Percentiles rank a stretch among this genome's conserved stretches.
These are phyloP conservation scores for Phycodurus eques DNA, from an alignment of 2,113 vertebrate genomes.

Conservation along the genomic window DNA sequence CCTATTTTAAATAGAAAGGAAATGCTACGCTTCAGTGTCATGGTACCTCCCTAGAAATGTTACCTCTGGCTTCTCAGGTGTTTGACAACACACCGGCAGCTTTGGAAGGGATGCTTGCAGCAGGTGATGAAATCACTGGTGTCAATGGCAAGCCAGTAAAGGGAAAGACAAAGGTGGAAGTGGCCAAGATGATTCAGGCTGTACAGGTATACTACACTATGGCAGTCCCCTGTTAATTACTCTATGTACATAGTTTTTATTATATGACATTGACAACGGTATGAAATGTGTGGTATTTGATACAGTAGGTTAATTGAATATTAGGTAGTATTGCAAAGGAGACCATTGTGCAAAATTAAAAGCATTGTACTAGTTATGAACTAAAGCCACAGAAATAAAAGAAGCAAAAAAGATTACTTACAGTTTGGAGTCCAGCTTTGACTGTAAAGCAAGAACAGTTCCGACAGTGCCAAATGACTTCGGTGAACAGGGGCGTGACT, in stretches of 20 bases:
- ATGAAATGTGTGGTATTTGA: background rate
- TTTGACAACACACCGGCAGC: conserved; percentile 96
- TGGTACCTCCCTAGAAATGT: background rate
- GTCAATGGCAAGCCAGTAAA: conserved; percentile 94
- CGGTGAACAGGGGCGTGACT: background rate
- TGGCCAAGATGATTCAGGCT: conserved; percentile 98
- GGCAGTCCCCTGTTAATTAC: background rate
- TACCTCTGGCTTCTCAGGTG: conserved; percentile 71
- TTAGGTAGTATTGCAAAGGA: background rate
- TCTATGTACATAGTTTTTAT: background rate
- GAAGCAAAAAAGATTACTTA: conserved; percentile 31
- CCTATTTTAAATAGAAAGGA: background rate
- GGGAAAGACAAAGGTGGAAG: conserved; percentile 96
- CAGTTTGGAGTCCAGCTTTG: conserved; percentile 16
- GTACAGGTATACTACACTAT: conserved; percentile 84
- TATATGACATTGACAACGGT: background rate
- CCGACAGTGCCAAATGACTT: background rate
- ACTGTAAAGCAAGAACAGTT: background rate
- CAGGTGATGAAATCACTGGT: conserved; percentile 95
- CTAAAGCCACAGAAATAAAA: background rate
- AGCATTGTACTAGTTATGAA: background rate
- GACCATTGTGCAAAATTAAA: background rate
- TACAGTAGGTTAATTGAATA: background rate
- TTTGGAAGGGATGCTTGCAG: conserved; percentile 87
- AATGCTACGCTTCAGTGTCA: background rate